A percentile compares a stretch with the other conserved stretches of the same genome.
These are phyloP conservation scores for Actinia equina DNA, from an alignment of 64 coral and sea anemone species.

Conservation along the genomic window DNA sequence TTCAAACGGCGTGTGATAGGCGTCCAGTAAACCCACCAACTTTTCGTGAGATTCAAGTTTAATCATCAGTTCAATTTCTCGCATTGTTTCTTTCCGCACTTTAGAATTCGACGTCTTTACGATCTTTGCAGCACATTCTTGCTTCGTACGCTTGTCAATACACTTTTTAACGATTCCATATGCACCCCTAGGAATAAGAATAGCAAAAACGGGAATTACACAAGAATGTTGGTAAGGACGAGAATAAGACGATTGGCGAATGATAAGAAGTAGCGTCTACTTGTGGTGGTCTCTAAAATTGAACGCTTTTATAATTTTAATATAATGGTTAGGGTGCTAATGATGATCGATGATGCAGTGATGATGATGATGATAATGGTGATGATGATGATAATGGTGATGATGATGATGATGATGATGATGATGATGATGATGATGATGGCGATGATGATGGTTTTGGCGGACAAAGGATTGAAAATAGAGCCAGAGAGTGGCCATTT, in stretches of 20 bases:
- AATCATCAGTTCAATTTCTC: slow-evolving; percentile 90
- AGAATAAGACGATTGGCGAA: background rate
- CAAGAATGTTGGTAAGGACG: background rate
- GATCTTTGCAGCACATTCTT: slow-evolving; percentile 79
- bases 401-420: no score
- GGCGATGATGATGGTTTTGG: no score
- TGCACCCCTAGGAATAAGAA: slow-evolving; percentile 50
- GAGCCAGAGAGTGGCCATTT: no score
- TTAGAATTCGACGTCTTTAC: slow-evolving; percentile 77
- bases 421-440: no score
- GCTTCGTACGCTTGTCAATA: slow-evolving; percentile 55
- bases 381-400: no score
- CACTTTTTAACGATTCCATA: slow-evolving; percentile 95
- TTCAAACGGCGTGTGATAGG: slow-evolving; percentile 72
- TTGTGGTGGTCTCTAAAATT: no score
- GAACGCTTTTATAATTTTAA: no score
- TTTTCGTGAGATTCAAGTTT: slow-evolving; percentile 72
- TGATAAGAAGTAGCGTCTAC: no score
- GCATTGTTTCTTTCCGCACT: slow-evolving; percentile 68
- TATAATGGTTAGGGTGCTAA: no score
- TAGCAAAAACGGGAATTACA: background rate
- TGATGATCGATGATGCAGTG: no score
- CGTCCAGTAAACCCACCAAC: slow-evolving; percentile 69
- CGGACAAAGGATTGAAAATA: no score
- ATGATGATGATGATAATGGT: no score